These are phyloP conservation scores for Amphiprion ocellaris DNA, from an alignment of 2,113 vertebrate species.

Conservation along the genomic window DNA sequence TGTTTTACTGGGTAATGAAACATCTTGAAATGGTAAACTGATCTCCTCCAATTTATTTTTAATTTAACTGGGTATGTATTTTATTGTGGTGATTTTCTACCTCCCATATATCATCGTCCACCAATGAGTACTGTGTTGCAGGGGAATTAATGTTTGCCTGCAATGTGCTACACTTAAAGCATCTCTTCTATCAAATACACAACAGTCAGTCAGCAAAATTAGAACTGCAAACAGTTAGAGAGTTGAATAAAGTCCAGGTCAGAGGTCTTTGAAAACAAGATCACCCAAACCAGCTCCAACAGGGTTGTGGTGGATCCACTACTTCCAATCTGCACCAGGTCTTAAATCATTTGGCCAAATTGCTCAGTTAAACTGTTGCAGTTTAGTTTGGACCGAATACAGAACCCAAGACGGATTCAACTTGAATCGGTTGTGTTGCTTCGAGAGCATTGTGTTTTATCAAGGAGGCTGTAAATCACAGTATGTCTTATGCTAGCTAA, in stretches of 20 bases:
- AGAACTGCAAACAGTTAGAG: slow-evolving; percentile 19
- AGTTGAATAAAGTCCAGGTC: slow-evolving; percentile 27
- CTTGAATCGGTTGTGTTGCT: not conserved
- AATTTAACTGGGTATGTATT: slow-evolving; percentile 10
- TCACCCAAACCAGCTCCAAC: not conserved
- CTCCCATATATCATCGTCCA: slow-evolving; percentile 1
- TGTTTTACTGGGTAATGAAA: not conserved
- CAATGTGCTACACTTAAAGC: not conserved
- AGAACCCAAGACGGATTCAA: not conserved
- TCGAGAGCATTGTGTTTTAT: not conserved
- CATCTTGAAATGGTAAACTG: slow-evolving; percentile 8
- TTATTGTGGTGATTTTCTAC: not conserved
- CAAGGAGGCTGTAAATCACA: not conserved
- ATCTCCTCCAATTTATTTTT: not conserved
- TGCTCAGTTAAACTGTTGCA: not conserved
- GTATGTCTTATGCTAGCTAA: not conserved
- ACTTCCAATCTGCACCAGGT: not conserved
- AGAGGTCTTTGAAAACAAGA: slow-evolving; percentile 12
- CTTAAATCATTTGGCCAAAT: not conserved
- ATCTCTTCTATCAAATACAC: slow-evolving; percentile 18
- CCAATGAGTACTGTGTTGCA: not conserved
- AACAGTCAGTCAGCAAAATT: slow-evolving; percentile 12
- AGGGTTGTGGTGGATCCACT: not conserved
- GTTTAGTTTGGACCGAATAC: slow-evolving; percentile 3
- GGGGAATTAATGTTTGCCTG: not conserved